Base-by-base conservation (phyloP, 2,888 invertebrate genomes). In the Amiota communis region DNA sequence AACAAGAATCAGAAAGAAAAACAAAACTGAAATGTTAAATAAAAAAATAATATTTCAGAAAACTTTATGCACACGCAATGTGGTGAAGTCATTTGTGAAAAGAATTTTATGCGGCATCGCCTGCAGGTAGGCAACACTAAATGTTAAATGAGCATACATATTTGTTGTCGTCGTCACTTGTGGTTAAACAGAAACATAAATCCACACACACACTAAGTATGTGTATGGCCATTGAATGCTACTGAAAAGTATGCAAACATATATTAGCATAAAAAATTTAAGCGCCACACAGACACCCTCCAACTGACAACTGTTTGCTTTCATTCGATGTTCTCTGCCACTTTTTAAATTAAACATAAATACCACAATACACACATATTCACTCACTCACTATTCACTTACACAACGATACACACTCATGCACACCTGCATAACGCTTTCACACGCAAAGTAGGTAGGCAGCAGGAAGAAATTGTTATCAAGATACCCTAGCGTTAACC, bases 301-400 rank as follows among this genome's bases (percentile, higher is more conserved):
- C 80, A 83, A 72, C 75, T 51, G 12, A n/a, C 12, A 51, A n/a
- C 53, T 59, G 59, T 59, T 59, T 59, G 80, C 79, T 79, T 84
- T 81, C 81, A 81, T 80, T 81, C 84, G 77, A 77, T 80, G 80
- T n/a, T n/a, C 83, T 78, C 81, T 79, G 48, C 51, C 11, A n/a
- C 13, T 17, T 17, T 9, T 78, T 68, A 73, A 82, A 80, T 76
- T 75, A 70, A 77, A 74, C 74, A 70, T 75, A 59, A 59, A 23
- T 23, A 23, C 23, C 53, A 46, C 51, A 65, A 15, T 61, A 49
- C 20, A 53, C 65, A 70, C n/a, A 68, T 20, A 70, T 57, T 69
- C 56, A 69, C 51, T 17, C 53, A 53, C 15, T 8, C n/a, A 53
- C 53, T 53, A 53, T 9, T 36, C 8, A 53, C n/a, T 8, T 53